Evolutionary conservation across 2,797 vertebrate genomes (phyloP).

Genomic region (Phyllotis vaccarum): DNA sequence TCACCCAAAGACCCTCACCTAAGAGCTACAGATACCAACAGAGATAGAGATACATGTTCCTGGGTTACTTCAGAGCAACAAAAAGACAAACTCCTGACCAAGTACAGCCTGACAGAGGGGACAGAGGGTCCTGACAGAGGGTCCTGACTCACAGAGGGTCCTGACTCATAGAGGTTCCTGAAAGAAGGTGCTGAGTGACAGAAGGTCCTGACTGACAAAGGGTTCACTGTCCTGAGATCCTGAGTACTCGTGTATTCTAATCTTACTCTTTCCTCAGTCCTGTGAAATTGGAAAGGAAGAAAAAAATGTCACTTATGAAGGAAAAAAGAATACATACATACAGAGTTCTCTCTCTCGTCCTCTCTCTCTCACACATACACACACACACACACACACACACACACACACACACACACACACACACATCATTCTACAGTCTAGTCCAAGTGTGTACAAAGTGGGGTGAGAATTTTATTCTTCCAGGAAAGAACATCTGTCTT

Average conservation of each 20-base stretch:
- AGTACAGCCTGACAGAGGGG: not conserved
- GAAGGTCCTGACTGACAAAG: too few relatives aligned
- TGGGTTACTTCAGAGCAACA: not conserved
- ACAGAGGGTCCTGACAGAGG: not conserved
- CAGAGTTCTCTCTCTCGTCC: too few relatives aligned
- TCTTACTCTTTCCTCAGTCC: not conserved
- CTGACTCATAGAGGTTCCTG: too few relatives aligned
- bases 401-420: not conserved
- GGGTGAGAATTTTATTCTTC: slow-evolving; percentile 26
- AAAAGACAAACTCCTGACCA: not conserved
- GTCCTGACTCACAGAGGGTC: too few relatives aligned
- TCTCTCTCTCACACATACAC: too few relatives aligned
- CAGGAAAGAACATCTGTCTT: slow-evolving; percentile 42
- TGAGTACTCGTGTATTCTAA: not conserved
- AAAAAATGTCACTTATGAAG: not conserved
- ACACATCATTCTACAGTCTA: not conserved
- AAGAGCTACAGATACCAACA: not conserved
- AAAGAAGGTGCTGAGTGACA: too few relatives aligned
- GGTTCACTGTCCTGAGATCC: not conserved
- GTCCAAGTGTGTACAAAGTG: not conserved
- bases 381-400: not conserved
- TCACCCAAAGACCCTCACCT: not conserved
- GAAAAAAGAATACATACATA: not conserved
- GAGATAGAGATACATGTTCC: not conserved
- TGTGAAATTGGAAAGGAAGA: not conserved